A percentile compares a stretch with the other conserved stretches of the same genome.
Evolutionary conservation across 2,113 vertebrate species (phyloP).

Genomic region (Ardeotis arabs): DNA sequence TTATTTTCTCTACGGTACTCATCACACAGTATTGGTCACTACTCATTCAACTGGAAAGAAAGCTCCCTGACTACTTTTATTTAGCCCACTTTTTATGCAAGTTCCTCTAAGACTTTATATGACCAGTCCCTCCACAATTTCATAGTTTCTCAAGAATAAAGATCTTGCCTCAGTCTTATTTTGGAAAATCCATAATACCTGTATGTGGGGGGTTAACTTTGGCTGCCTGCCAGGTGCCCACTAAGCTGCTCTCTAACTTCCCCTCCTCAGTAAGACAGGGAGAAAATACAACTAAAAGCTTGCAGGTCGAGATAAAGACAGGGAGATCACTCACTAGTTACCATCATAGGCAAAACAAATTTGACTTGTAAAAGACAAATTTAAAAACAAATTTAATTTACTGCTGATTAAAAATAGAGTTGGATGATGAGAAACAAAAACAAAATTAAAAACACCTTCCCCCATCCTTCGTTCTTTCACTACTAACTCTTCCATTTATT

Average conservation of each 20-base stretch:
- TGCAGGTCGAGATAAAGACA: rapidly evolving
- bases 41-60: background rate
- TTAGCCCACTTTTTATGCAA: background rate
- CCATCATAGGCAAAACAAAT: background rate
- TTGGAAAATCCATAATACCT: background rate
- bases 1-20: background rate
- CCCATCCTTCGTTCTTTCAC: background rate
- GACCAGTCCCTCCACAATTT: background rate
- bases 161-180: background rate
- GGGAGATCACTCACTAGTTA: background rate
- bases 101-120: background rate
- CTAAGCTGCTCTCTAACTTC: background rate
- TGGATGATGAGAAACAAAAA: background rate
- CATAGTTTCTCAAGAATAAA: background rate
- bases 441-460: background rate
- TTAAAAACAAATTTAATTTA: background rate
- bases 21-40: background rate
- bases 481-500: background rate
- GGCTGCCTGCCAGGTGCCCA: background rate
- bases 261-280: background rate
- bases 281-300: background rate
- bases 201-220: background rate
- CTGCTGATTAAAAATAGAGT: background rate
- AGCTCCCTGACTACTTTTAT: background rate
- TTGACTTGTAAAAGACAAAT: background rate